Base-by-base conservation (phyloP, 30 jellyfish, hydroid and myxozoan genomes). In the Clytia hemisphaerica region DNA sequence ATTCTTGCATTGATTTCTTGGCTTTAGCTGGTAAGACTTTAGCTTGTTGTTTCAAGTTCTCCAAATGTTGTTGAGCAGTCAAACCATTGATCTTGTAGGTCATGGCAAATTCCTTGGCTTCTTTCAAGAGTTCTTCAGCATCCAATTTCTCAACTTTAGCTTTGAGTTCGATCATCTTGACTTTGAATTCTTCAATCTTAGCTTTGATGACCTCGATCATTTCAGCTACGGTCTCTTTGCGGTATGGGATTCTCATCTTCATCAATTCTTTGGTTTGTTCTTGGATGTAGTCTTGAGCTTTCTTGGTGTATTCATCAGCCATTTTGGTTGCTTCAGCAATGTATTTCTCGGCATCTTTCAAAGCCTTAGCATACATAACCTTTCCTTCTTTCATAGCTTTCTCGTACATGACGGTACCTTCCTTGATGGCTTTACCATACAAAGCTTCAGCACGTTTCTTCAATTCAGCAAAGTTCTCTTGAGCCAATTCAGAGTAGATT, bases 211-310 rank as follows among this genome's bases (percentile, higher is more conserved):
- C 37, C 27, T 48, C 72, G 51, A 66, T n/a, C 31, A 77, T 34
- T 37, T 76, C 84, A 28, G 33, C 86, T 28, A 91, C 66, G 2
- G 62, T 91, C 76, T 58, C 73, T 48, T 81, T 87, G 10, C 78
- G 69, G 68, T 76, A 91, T 1, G 99, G 99, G 16, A 82, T 60
- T 40, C 65, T 91, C 44, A 58, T 58, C 6, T 46, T 69, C 27
- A 24, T 44, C n/a, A n/a, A n/a, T n/a, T n/a, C n/a, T n/a, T n/a
- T n/a, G n/a, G n/a, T n/a, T n/a, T n/a, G n/a, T n/a, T n/a, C n/a
- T n/a, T n/a, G 47, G 30, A 69, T 46, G 53, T 69, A 21, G 25
- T 44, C 53, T n/a, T 37, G 25, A 33, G 22, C 59, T 21, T n/a
- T n/a, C n/a, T n/a, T n/a, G n/a, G n/a, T n/a, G n/a, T n/a, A n/a